Evolutionary conservation across 1,140 invertebrate genomes (phyloP), one percentile per base, ranked within the genome.

Genomic region (Bicyclus anynana): DNA sequence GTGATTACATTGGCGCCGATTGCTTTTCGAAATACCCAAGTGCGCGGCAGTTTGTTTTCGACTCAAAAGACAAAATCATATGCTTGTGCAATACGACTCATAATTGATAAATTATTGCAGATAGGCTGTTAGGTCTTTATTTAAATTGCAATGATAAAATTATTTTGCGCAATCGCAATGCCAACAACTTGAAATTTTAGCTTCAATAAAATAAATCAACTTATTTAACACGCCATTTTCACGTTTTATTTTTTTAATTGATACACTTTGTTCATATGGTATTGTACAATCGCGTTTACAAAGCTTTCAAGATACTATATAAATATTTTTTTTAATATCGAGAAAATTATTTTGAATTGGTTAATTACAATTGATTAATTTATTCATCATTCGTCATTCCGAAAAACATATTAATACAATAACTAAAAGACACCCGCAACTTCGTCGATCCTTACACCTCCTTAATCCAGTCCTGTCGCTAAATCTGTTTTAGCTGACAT

Each of bases 1-100:
- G 53, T 70, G 62, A 69, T 69, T 69, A 56, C 65, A 57, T 61
- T 57, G 64, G 62, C 67, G 59, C 55, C 64, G 57, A 67, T 59
- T 50, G 55, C 55, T 62, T 69, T 61, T 69, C 64, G 64, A 57
- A 61, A 63, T 61, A 68, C 59, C 53, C 54, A 62, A 44, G 40
- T 44, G 40, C 20, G 37, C 27, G 33, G 50, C 53, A 59, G 49
- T 57, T 60, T 60, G 56, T 65, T 51, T 57, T 49, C 51, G 51
- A 52, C 51, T 42, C 40, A 49, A 61, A 62, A 62, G 52, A 26
- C 53, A 64, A 55, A 64, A 64, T 59, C 44, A 54, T 64, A 64
- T 17, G 48, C 51, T 62, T 67, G 59, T 54, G 59, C 59, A 62
- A 56, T 56, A 59, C 20, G 44, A 16, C 29, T 33, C 52, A 40